A percentile compares a stretch with the other conserved stretches of the same genome.
Conservation (phyloP, 2,888 invertebrate species). For the Cerastis leucographa region DNA sequence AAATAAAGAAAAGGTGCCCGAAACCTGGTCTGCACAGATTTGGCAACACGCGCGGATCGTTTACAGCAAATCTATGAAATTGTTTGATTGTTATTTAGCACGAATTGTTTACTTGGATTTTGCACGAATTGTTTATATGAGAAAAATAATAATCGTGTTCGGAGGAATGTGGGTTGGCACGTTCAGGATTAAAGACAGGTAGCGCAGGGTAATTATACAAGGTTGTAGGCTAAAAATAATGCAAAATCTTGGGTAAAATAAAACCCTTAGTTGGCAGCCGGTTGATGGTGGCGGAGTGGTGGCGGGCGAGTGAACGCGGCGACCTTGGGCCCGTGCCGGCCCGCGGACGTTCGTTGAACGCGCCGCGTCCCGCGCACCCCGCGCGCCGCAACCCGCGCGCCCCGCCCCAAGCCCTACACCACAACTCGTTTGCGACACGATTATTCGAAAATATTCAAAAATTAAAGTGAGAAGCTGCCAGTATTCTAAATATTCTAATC, state of each 20-base stretch:
- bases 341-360: slow-evolving; percentile 91
- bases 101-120: slow-evolving; percentile 46
- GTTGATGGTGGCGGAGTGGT: slow-evolving; percentile 70
- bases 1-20: neutral
- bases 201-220: slow-evolving; percentile 54
- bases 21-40: slow-evolving; percentile 34
- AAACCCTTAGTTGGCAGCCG: slow-evolving; percentile 69
- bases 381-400: slow-evolving; percentile 51
- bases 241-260: slow-evolving; percentile 71
- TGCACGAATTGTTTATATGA: slow-evolving; percentile 44
- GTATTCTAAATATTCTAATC: slow-evolving; percentile 20
- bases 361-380: slow-evolving; percentile 71
- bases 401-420: slow-evolving; percentile 68
- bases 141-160: slow-evolving; percentile 49
- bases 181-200: slow-evolving; percentile 54
- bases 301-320: slow-evolving; percentile 83
- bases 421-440: slow-evolving; percentile 85
- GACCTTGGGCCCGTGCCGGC: slow-evolving; percentile 88
- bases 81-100: slow-evolving; percentile 48
- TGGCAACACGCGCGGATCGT: slow-evolving; percentile 40
- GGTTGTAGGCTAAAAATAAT: slow-evolving; percentile 65
- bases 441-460: slow-evolving; percentile 77
- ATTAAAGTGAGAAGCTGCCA: neutral
- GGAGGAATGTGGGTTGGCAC: slow-evolving; percentile 55
- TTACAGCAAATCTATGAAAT: slow-evolving; percentile 50